Evolutionary conservation across 2,888 invertebrate species (phyloP).

Genomic region (Drosophila imparisetae): DNA sequence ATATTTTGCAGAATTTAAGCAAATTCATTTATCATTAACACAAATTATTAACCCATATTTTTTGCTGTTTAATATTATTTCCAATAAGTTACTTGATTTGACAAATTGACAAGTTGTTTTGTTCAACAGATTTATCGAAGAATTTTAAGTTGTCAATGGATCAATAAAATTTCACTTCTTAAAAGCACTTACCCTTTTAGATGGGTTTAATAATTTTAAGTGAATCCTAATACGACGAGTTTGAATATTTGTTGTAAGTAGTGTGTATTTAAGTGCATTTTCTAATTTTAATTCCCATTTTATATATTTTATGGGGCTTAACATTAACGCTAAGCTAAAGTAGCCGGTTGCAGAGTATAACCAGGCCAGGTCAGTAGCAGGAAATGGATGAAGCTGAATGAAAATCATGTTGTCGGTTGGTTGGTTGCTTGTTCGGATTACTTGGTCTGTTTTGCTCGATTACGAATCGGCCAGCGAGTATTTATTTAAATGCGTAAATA

Average conservation of each 20-base stretch:
- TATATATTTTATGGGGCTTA: not conserved
- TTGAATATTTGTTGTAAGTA: not conserved
- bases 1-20: not conserved
- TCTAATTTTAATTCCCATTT: not conserved
- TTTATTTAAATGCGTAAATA: slow-evolving; percentile 76
- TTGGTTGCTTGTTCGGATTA: slow-evolving; percentile 39
- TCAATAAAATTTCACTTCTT: not conserved
- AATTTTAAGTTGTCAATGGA: not conserved
- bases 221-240: not conserved
- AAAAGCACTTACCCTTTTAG: not conserved
- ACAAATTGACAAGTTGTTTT: not conserved
- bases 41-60: not conserved
- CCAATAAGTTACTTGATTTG: not conserved
- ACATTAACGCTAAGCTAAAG: not conserved
- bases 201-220: not conserved
- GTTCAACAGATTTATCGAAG: not conserved
- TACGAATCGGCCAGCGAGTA: slow-evolving; percentile 53
- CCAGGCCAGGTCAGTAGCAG: slow-evolving; percentile 68
- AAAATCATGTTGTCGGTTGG: slow-evolving; percentile 64
- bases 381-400: slow-evolving; percentile 68
- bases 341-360: slow-evolving; percentile 29
- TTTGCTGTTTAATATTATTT: not conserved
- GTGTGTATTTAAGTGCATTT: not conserved
- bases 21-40: not conserved
- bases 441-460: slow-evolving; percentile 57